Evolutionary conservation across 2,888 invertebrate species (phyloP), one percentile per base, ranked within the genome.

Genomic region (Drosophila ezoana): DNA sequence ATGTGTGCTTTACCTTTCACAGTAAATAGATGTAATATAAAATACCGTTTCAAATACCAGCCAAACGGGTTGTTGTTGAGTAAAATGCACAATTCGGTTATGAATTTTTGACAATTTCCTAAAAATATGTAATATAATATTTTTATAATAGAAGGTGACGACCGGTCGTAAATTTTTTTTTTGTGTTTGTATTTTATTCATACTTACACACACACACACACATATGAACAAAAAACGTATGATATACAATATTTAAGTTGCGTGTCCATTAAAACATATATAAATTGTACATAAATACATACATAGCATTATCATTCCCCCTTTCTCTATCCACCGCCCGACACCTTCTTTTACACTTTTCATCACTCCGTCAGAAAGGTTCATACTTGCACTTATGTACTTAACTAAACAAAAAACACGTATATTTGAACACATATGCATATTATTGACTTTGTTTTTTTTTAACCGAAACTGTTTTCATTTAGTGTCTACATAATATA

Each of bases 331-430:
- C 16, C 47, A 37, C 20, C 48, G 16, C 35, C 9, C 18, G 33
- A 62, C 23, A 32, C 32, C 13, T 20, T 33, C 6, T 54, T 18
- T 60, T 47, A 44, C 23, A 63, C 35, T 13, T 28, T 38, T 32
- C 8, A 43, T 18, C 20, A 43, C 40, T 44, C 43, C 18, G 14
- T 11, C 20, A 49, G 14, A 48, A 28, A 35, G 4, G 20, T 23
- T 38, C 28, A 13, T 14, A 18, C 18, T 16, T 37, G 35, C 18
- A 51, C 44, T 49, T 48, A 43, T 28, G 18, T 32, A 33, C 37
- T 60, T n/a, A 54, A 40, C 41, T 44, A 53, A 53, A 62, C 37
- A 56, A 41, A 54, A 37, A 56, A 16, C 28, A 52, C 41, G 32
- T 33, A 52, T 38, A 14, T 54, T 18, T 11, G 28, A 13, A 20